Evolutionary conservation across 30 jellyfish, hydroid and myxozoan genomes (phyloP).

Genomic region (Aurelia aurita): DNA sequence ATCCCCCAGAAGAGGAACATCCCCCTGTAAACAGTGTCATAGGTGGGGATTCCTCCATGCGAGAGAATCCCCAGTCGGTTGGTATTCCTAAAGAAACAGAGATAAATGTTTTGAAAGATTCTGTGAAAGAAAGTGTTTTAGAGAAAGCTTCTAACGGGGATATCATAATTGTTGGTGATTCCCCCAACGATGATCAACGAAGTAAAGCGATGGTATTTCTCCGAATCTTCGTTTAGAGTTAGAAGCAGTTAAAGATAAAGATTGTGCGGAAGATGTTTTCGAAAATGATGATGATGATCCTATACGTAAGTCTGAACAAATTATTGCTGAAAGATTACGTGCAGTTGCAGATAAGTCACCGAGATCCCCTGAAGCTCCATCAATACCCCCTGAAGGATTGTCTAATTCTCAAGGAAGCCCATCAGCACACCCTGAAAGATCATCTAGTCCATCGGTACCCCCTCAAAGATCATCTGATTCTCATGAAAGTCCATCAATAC

Average conservation of each 20-base stretch:
- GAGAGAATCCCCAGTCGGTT: background rate
- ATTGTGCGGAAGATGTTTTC: background rate
- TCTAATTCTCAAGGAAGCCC: too few species aligned
- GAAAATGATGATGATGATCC: constrained; percentile 24
- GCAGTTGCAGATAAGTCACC: background rate
- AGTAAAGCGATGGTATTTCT: background rate
- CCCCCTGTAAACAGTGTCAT: background rate
- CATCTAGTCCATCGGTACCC: too few species aligned
- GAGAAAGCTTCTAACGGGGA: background rate
- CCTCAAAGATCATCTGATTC: too few species aligned
- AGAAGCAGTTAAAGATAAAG: background rate
- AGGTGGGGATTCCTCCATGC: background rate
- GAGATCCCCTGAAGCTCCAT: background rate
- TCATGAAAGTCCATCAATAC: too few species aligned
- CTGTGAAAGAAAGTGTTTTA: background rate
- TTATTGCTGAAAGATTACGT: constrained; percentile 37
- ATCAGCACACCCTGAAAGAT: too few species aligned
- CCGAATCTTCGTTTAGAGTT: background rate
- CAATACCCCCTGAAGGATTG: background rate
- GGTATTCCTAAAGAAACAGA: background rate
- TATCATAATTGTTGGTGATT: background rate
- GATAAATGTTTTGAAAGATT: background rate
- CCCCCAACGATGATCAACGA: background rate
- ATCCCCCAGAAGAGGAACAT: background rate
- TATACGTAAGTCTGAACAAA: constrained; percentile 4